Evolutionary conservation across 2,888 invertebrate genomes (phyloP).

Genomic region (Azorinus chamasolen): DNA sequence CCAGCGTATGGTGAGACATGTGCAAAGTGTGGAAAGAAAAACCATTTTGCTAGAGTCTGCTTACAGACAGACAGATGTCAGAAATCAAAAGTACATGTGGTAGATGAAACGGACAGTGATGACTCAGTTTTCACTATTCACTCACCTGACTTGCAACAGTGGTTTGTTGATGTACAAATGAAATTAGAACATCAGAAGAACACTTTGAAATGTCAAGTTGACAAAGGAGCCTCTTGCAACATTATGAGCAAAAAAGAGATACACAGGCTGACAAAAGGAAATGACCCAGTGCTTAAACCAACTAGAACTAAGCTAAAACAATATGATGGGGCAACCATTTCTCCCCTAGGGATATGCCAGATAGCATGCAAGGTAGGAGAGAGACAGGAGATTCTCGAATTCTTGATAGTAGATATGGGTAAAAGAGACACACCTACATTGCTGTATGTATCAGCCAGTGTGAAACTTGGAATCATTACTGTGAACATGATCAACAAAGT

Average conservation of each 20-base stretch:
- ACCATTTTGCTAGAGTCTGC: too few species aligned
- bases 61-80: too few species aligned
- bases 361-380: background rate
- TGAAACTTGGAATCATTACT: too few species aligned
- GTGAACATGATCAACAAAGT: too few species aligned
- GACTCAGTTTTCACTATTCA: too few species aligned
- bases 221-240: conserved; percentile 19
- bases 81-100: conserved; percentile 11
- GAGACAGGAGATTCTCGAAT: background rate
- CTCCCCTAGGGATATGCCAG: conserved; percentile 3
- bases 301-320: conserved; percentile 7
- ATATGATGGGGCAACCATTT: conserved; percentile 1
- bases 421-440: too few species aligned
- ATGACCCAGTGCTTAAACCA: background rate
- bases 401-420: too few species aligned
- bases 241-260: conserved; percentile 8
- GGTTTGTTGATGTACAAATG: conserved; percentile 6
- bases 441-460: background rate
- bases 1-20: too few species aligned
- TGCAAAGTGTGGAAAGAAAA: too few species aligned
- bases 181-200: background rate
- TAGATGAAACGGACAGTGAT: conserved; percentile 13
- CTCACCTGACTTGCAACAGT: conserved; percentile 6
- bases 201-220: conserved; percentile 15
- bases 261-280: background rate